A percentile compares a stretch with the other conserved stretches of the same genome.
Evolutionary conservation across 2,113 vertebrate species (phyloP).

Genomic region (Malurus melanocephalus): DNA sequence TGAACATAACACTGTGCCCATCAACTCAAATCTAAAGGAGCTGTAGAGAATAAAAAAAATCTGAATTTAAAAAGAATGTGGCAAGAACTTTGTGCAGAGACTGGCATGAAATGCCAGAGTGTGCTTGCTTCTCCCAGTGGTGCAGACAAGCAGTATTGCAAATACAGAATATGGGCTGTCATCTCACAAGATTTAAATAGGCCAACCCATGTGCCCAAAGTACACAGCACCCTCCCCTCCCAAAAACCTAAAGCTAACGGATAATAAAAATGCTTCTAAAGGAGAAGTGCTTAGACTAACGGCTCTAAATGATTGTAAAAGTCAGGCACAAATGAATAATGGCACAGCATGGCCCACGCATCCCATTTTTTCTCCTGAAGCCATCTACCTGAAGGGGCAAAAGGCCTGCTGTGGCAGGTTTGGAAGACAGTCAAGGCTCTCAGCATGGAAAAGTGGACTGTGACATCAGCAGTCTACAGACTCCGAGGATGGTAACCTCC

Average conservation of each 20-base stretch:
- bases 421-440: background rate
- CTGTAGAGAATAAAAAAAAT: background rate
- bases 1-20: background rate
- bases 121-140: background rate
- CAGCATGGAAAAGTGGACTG: background rate
- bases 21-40: background rate
- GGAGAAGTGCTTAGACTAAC: background rate
- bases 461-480: background rate
- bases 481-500: background rate
- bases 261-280: background rate
- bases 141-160: background rate
- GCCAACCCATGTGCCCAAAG: background rate
- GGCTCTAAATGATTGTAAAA: background rate
- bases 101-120: background rate
- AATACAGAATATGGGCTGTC: background rate
- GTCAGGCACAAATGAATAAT: fast-evolving
- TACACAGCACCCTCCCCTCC: background rate
- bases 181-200: background rate
- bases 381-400: background rate
- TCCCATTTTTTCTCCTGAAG: background rate
- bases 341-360: background rate
- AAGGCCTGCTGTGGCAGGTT: background rate
- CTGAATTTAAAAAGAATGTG: background rate
- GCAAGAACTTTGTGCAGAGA: background rate
- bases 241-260: background rate